Conservation (phyloP, 2,888 invertebrate species). For the Drosophila formosana region DNA sequence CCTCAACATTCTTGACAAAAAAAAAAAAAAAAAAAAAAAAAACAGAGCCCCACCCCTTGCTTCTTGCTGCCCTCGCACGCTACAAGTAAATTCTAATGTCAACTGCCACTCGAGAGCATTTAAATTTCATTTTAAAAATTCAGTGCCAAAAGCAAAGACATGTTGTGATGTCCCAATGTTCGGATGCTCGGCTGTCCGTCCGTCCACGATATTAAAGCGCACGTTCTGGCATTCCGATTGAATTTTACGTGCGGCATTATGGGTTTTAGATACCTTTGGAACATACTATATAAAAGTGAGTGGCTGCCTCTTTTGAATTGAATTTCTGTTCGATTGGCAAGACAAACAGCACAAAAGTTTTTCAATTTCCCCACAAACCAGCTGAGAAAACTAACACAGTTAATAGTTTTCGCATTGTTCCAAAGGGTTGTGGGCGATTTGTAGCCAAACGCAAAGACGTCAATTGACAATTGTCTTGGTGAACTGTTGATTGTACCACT, state of each 20-base stretch:
- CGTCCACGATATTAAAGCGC: constrained; percentile 51
- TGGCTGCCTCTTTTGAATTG: constrained; percentile 12
- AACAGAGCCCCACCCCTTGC: too few species aligned
- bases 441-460: constrained; percentile 2
- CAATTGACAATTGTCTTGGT: constrained; percentile 23
- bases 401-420: constrained; percentile 26
- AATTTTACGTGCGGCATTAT: constrained; percentile 38
- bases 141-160: constrained; percentile 67
- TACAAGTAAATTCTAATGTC: constrained; percentile 71
- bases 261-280: constrained; percentile 8
- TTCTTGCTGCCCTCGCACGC: background rate
- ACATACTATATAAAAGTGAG: constrained; percentile 19
- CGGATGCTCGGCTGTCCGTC: background rate
- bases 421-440: constrained; percentile 30
- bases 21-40: constrained; percentile 8
- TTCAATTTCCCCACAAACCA: constrained; percentile 42
- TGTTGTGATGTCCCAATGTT: constrained; percentile 37
- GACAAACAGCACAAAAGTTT: constrained; percentile 51
- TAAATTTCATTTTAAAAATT: constrained; percentile 75
- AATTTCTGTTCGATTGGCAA: constrained; percentile 41
- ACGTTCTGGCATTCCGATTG: constrained; percentile 36
- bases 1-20: constrained; percentile 32
- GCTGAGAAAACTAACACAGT: constrained; percentile 35
- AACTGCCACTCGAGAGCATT: constrained; percentile 71
- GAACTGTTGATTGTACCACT: background rate